Base-by-base conservation (phyloP, 2,797 vertebrate species). In the Bucorvus abyssinicus region DNA sequence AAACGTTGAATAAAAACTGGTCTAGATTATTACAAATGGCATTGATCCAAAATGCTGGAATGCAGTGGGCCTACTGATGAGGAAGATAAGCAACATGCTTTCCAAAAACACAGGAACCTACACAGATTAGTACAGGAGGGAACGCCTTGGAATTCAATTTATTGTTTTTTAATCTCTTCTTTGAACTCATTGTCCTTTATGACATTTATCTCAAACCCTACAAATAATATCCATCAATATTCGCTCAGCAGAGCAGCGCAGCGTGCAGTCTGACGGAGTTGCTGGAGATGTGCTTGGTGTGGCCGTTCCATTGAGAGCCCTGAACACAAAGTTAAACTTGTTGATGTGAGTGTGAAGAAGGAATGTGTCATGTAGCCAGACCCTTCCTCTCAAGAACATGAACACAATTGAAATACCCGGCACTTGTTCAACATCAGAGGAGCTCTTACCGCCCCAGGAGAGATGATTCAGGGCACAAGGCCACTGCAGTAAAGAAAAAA, bases 311-410 rank as follows among this genome's bases (percentile, higher is more conserved):
- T 47, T 5, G 49, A 75, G 78, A 60, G 70, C 86, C 86, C 55
- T 9, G 4, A 2, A 56, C 87, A 94, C 97, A 97, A 97, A 97
- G 97, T 93, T 96, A 91, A 95, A 97, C 97, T 98, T 98, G 98
- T 98, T 98, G 97, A 97, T 97, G 97, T 96, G 98, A 98, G 98
- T 97, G 98, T 98, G 98, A 98, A 98, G 97, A 97, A 93, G 97
- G 97, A 98, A 98, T 98, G 94, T 95, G 98, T 98, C 98, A 2
- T 93, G 92, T 97, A 97, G 98, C 96, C 94, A 91, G 96, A 98
- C 97, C 98, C 98, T 98, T 98, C 98, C 97, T 97, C 94, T 98
- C 98, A 97, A 98, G 98, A 98, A 97, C 95, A 96, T 15, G 96
- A 96, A 97, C 63, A 97, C 96, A 96, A 97, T 96, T 96, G 95